phyloP scores from a whole-genome alignment of 2,888 invertebrate species.

The Apamea monoglypha region DNA sequence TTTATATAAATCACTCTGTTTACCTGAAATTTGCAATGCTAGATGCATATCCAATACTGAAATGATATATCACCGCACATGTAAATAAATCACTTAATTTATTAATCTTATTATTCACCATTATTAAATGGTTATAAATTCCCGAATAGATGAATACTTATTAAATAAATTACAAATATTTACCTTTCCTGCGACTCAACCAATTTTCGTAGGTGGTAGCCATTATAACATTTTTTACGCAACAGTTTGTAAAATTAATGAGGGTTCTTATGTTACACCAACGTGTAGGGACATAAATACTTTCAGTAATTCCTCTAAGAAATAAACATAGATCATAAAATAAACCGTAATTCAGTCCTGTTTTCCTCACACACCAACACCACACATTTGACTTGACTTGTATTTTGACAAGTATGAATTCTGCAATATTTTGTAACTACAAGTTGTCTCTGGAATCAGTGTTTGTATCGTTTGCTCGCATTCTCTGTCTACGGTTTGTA shows the following conservation, averaged over 20 bases:
- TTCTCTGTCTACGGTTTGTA: background rate
- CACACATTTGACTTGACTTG: conserved; percentile 70
- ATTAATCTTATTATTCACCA: background rate
- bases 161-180: conserved; percentile 70
- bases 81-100: conserved; percentile 2
- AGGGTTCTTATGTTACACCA: conserved; percentile 56
- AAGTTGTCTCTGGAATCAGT: conserved; percentile 45
- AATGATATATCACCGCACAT: background rate
- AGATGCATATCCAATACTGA: conserved; percentile 33
- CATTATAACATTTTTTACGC: conserved; percentile 85
- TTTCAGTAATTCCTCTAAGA: conserved; percentile 65
- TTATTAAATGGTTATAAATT: conserved; percentile 4
- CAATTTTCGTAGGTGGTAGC: conserved; percentile 86
- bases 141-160: conserved; percentile 23
- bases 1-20: conserved; percentile 92
- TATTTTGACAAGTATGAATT: conserved; percentile 55
- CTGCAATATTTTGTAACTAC: conserved; percentile 36
- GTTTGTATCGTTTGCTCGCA: background rate
- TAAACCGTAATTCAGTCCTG: conserved; percentile 77
- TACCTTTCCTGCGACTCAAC: conserved; percentile 88
- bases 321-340: conserved; percentile 72
- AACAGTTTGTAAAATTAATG: conserved; percentile 55
- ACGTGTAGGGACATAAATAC: conserved; percentile 62
- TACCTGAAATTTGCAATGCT: conserved; percentile 82
- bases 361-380: conserved; percentile 76